Percentiles rank a stretch among this genome's conserved stretches.
Conservation (phyloP, 2,888 invertebrate genomes). For the Adelphocoris suturalis region DNA sequence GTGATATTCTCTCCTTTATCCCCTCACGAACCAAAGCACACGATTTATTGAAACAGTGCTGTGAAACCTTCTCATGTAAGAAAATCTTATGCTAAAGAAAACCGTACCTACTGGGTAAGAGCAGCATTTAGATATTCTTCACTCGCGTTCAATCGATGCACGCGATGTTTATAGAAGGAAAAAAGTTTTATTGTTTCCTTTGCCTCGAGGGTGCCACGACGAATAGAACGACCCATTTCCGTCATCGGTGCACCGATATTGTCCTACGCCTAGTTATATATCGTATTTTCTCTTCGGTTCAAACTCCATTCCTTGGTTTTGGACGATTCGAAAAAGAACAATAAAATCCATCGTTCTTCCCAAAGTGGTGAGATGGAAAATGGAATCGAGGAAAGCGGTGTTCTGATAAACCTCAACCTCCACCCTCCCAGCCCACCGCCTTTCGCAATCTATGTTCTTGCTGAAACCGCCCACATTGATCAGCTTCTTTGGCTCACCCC, state of each 20-base stretch:
- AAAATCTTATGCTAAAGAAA: no score
- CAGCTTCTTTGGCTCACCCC: conserved; percentile 17
- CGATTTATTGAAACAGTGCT: no score
- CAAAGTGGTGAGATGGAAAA: conserved; percentile 35
- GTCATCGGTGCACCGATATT: conserved; percentile 40
- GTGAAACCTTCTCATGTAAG: no score
- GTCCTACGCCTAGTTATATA: conserved; percentile 59
- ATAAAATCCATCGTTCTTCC: conserved; percentile 33
- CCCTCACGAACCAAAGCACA: no score
- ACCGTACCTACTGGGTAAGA: background rate
- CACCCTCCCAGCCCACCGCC: background rate
- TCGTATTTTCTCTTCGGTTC: conserved; percentile 31
- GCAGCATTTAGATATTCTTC: conserved; percentile 49
- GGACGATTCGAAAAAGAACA: conserved; percentile 15
- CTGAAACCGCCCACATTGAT: conserved; percentile 33
- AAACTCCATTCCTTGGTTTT: conserved; percentile 7
- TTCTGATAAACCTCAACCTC: background rate
- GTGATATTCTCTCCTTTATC: no score
- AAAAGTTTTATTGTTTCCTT: conserved; percentile 51
- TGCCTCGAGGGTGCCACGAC: conserved; percentile 19
- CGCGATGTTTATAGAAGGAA: conserved; percentile 46
- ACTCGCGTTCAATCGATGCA: conserved; percentile 43
- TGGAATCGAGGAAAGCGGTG: background rate
- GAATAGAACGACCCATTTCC: conserved; percentile 54
- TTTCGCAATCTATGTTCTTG: conserved; percentile 30